Percentiles rank a stretch among this genome's conserved stretches.
Conservation (phyloP, 2,888 invertebrate species). For the Timandra comae region DNA sequence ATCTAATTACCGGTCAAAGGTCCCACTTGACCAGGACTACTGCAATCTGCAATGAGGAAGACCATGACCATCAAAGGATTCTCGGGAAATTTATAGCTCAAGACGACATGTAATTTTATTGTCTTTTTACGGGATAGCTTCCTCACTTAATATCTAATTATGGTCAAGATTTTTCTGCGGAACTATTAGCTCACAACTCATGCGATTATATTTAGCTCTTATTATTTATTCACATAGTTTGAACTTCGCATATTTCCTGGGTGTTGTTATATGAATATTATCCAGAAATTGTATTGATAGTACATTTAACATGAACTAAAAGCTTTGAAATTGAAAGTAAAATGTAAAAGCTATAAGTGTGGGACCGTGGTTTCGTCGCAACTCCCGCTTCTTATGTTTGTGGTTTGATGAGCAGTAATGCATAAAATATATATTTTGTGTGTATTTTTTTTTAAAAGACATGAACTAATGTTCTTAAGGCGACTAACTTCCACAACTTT, state of each 20-base stretch:
- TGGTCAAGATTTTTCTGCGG: slow-evolving; percentile 7
- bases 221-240: not conserved
- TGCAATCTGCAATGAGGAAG: slow-evolving; percentile 19
- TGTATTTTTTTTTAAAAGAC: too few relatives aligned
- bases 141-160: slow-evolving; percentile 10
- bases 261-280: slow-evolving; percentile 30
- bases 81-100: slow-evolving; percentile 9
- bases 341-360: slow-evolving; percentile 36
- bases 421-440: too few relatives aligned
- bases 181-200: too few relatives aligned
- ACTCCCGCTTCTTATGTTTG: slow-evolving; percentile 50
- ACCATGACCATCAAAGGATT: slow-evolving; percentile 25
- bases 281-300: slow-evolving; percentile 38
- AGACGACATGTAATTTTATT: slow-evolving; percentile 35
- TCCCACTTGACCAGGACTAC: slow-evolving; percentile 36
- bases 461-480: too few relatives aligned
- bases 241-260: slow-evolving; percentile 28
- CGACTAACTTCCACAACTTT: too few relatives aligned
- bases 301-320: slow-evolving; percentile 5
- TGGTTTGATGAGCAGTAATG: slow-evolving; percentile 31
- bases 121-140: slow-evolving; percentile 14
- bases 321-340: too few relatives aligned
- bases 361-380: slow-evolving; percentile 52
- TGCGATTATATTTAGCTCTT: too few relatives aligned
- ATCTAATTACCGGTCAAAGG: slow-evolving; percentile 66